Percentiles rank a stretch among this genome's conserved stretches.
Conservation (phyloP, 2,888 invertebrate genomes). For the Microchrysa polita region DNA sequence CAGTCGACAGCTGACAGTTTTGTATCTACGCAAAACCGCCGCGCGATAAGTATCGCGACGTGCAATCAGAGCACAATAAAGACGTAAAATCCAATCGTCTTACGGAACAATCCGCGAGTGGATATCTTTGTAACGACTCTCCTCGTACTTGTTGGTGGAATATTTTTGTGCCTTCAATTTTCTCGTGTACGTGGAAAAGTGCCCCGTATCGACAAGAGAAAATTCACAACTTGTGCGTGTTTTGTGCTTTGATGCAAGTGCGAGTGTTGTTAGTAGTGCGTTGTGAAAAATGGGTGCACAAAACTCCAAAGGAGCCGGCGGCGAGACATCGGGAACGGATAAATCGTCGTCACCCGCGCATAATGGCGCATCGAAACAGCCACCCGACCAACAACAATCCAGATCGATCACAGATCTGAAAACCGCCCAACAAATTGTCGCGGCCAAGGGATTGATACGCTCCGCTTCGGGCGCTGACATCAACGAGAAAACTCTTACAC, state of each 20-base stretch:
- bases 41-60: conserved; percentile 16
- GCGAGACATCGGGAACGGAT: conserved; percentile 18
- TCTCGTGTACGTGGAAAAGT: background rate
- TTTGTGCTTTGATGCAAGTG: conserved; percentile 33
- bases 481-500: conserved; percentile 70
- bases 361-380: background rate
- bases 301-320: conserved; percentile 30
- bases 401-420: conserved; percentile 1
- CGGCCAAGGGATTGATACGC: conserved; percentile 66
- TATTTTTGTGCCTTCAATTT: background rate
- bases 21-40: conserved; percentile 20
- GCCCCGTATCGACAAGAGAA: background rate
- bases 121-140: background rate
- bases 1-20: conserved; percentile 26
- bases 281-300: conserved; percentile 40
- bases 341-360: background rate
- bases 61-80: conserved; percentile 24
- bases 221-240: background rate
- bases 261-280: background rate
- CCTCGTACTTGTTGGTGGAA: background rate
- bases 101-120: background rate
- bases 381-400: conserved; percentile 9
- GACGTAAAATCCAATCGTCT: background rate
- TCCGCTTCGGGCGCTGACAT: conserved; percentile 75
- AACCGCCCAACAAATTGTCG: conserved; percentile 15